Evolutionary conservation across 2,888 invertebrate genomes (phyloP).

Genomic region (Spilarctia lutea): DNA sequence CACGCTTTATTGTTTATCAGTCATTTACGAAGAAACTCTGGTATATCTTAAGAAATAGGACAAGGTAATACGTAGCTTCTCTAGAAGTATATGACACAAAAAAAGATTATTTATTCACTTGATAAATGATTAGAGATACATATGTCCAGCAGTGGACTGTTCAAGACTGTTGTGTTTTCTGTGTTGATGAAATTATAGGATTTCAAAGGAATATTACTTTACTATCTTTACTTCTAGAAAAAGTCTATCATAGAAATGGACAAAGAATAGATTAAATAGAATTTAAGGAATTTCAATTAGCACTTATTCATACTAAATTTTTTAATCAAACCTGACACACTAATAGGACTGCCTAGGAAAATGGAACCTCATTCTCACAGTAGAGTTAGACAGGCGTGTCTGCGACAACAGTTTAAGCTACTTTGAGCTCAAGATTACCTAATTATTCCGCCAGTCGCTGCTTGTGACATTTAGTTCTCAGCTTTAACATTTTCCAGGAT

Average conservation of each 20-base stretch:
- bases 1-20: too few relatives aligned
- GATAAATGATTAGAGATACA: too few relatives aligned
- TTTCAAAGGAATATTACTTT: too few relatives aligned
- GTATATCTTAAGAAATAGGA: too few relatives aligned
- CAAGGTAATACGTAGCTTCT: too few relatives aligned
- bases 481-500: slow-evolving; percentile 39
- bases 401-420: slow-evolving; percentile 53
- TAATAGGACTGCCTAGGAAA: background rate
- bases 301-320: background rate
- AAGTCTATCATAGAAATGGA: background rate
- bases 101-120: too few relatives aligned
- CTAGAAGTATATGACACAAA: too few relatives aligned
- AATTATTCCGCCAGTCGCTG: slow-evolving; percentile 56
- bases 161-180: too few relatives aligned
- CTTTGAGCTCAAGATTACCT: slow-evolving; percentile 59
- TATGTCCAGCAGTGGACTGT: too few relatives aligned
- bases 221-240: too few relatives aligned
- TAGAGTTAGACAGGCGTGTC: slow-evolving; percentile 42
- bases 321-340: background rate
- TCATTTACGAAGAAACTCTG: too few relatives aligned
- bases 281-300: background rate
- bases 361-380: slow-evolving; percentile 3
- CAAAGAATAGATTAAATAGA: background rate
- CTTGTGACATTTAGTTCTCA: slow-evolving; percentile 25
- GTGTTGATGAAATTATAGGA: too few relatives aligned